These are phyloP conservation scores for Diacarnus erythraeanus DNA, from an alignment of 37 sponge, comb jelly and placozoan genomes.

Conservation along the genomic window DNA sequence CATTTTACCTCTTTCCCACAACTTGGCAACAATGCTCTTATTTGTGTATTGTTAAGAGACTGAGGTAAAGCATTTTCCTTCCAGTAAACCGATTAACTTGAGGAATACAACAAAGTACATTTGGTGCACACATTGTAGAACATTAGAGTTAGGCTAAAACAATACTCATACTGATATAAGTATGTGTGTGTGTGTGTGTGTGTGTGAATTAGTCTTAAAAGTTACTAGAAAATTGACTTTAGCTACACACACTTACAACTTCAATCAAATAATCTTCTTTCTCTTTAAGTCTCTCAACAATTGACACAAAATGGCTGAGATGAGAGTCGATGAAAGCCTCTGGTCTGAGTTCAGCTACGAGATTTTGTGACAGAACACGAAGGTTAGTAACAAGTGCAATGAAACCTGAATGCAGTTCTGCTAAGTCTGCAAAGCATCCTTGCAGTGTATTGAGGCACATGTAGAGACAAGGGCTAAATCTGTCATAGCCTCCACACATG, in stretches of 20 bases:
- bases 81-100: too few relatives aligned
- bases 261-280: neutral
- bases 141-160: too few relatives aligned
- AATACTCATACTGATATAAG: too few relatives aligned
- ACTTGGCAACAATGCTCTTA: too few relatives aligned
- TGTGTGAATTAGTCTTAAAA: too few relatives aligned
- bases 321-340: neutral
- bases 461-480: constrained; percentile 22
- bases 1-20: too few relatives aligned
- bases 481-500: constrained; percentile 28
- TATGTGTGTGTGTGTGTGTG: too few relatives aligned
- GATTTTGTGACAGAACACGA: neutral
- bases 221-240: too few relatives aligned
- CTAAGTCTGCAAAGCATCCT: constrained; percentile 55
- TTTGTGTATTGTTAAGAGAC: too few relatives aligned
- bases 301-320: constrained; percentile 1
- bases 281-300: neutral
- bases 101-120: too few relatives aligned
- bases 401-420: constrained; percentile 28
- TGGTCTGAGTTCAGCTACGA: constrained; percentile 3
- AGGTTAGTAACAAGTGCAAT: neutral
- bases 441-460: constrained; percentile 49
- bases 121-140: too few relatives aligned
- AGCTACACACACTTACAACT: neutral
- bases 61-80: too few relatives aligned